These are phyloP conservation scores for Plodia interpunctella DNA, from an alignment of 1,140 invertebrate genomes.

Conservation along the genomic window DNA sequence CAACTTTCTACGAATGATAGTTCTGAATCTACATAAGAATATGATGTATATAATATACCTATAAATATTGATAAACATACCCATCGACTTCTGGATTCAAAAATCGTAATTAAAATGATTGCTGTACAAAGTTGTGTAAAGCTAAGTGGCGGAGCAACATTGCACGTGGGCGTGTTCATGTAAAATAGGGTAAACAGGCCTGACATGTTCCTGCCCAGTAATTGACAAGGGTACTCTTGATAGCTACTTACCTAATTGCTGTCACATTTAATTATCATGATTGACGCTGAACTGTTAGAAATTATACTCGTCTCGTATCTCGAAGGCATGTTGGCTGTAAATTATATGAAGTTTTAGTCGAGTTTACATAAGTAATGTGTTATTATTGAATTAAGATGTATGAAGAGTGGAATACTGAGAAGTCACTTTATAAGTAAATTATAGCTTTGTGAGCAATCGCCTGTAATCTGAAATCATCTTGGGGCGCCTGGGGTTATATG, in stretches of 20 bases:
- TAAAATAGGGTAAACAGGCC: conserved; percentile 25
- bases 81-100: too few species aligned
- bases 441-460: too few species aligned
- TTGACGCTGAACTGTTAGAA: conserved; percentile 20
- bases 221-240: conserved; percentile 20
- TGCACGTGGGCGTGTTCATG: conserved; percentile 38
- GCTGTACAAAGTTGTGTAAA: neutral
- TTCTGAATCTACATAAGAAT: too few species aligned
- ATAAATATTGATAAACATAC: too few species aligned
- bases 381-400: conserved; percentile 1
- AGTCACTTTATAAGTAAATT: too few species aligned
- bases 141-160: conserved; percentile 25
- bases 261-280: conserved; percentile 37
- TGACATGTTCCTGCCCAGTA: conserved; percentile 7
- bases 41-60: too few species aligned
- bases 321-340: neutral
- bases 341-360: neutral
- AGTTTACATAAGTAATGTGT: conserved; percentile 1
- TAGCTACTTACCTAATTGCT: conserved; percentile 42
- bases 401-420: too few species aligned
- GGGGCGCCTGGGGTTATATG: too few species aligned
- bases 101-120: too few species aligned
- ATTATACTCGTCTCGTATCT: conserved; percentile 1
- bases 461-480: too few species aligned
- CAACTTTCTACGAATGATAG: too few species aligned